A percentile compares a stretch with the other conserved stretches of the same genome.
These are phyloP conservation scores for Chrysocyon brachyurus DNA, from an alignment of 2,797 vertebrate species.

Conservation along the genomic window DNA sequence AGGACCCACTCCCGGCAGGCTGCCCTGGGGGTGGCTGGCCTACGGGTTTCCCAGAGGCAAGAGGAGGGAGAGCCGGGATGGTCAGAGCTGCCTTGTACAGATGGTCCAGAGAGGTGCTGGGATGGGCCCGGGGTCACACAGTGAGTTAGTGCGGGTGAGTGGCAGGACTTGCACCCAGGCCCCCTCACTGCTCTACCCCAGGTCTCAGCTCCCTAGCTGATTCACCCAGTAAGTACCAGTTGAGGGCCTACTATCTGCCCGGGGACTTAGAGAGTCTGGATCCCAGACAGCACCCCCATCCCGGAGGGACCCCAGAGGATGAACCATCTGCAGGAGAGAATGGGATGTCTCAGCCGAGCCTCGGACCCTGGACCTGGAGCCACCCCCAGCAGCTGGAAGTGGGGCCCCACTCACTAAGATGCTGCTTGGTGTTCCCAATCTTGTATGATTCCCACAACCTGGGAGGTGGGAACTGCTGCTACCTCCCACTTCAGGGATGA, in stretches of 20 bases:
- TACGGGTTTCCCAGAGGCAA: background rate
- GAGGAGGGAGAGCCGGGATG: background rate
- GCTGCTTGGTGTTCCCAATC: accelerated
- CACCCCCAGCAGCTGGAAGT: background rate
- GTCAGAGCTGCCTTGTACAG: background rate
- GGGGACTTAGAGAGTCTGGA: background rate
- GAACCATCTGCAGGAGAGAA: background rate
- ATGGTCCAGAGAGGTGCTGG: background rate
- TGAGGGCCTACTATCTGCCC: background rate
- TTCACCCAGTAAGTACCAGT: background rate
- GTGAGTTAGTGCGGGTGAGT: background rate
- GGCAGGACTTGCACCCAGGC: accelerated
- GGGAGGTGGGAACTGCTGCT: background rate
- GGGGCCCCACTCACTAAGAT: background rate
- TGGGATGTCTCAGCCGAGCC: background rate
- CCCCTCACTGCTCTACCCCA: background rate
- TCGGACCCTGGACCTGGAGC: background rate
- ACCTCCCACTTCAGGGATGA: background rate
- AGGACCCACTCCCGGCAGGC: background rate
- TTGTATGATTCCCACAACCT: background rate
- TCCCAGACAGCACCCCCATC: background rate
- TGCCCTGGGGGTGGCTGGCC: background rate
- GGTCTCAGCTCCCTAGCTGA: background rate
- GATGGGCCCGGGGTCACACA: background rate
- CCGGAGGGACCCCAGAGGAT: background rate